Evolutionary conservation across 2,888 invertebrate genomes (phyloP).

Genomic region (Conchocele bisecta): DNA sequence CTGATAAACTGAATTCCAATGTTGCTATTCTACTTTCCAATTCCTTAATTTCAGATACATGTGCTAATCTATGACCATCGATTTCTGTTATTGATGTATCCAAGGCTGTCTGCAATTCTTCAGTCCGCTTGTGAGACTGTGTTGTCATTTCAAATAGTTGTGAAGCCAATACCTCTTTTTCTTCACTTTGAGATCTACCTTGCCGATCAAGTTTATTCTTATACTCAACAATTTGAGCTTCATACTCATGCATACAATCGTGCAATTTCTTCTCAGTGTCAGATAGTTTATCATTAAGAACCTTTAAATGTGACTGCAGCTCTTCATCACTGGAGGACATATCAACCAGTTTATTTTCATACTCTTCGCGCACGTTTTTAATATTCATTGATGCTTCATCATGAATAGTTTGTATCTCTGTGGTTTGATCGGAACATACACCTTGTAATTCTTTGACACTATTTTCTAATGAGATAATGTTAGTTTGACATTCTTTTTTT

Average conservation of each 20-base stretch:
- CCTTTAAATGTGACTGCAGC: slow-evolving; percentile 70
- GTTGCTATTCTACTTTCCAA: slow-evolving; percentile 15
- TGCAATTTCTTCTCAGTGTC: slow-evolving; percentile 73
- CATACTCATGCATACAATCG: slow-evolving; percentile 75
- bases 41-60: slow-evolving; percentile 14
- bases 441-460: slow-evolving; percentile 48
- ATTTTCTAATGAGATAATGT: slow-evolving; percentile 44
- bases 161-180: slow-evolving; percentile 67
- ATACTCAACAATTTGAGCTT: slow-evolving; percentile 70
- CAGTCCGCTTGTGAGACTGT: slow-evolving; percentile 61
- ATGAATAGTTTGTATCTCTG: slow-evolving; percentile 9
- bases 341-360: slow-evolving; percentile 63
- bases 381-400: slow-evolving; percentile 26
- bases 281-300: slow-evolving; percentile 70
- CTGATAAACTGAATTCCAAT: background rate
- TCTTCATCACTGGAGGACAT: slow-evolving; percentile 71
- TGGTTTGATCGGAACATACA: slow-evolving; percentile 47
- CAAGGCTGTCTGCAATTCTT: slow-evolving; percentile 61
- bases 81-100: slow-evolving; percentile 65
- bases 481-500: slow-evolving; percentile 56
- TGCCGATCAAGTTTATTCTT: slow-evolving; percentile 63
- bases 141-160: slow-evolving; percentile 67
- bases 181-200: slow-evolving; percentile 63
- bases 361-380: slow-evolving; percentile 45
- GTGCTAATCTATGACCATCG: slow-evolving; percentile 42